These are phyloP conservation scores for Netelia melanura DNA, from an alignment of 2,888 invertebrate species.

Conservation along the genomic window DNA sequence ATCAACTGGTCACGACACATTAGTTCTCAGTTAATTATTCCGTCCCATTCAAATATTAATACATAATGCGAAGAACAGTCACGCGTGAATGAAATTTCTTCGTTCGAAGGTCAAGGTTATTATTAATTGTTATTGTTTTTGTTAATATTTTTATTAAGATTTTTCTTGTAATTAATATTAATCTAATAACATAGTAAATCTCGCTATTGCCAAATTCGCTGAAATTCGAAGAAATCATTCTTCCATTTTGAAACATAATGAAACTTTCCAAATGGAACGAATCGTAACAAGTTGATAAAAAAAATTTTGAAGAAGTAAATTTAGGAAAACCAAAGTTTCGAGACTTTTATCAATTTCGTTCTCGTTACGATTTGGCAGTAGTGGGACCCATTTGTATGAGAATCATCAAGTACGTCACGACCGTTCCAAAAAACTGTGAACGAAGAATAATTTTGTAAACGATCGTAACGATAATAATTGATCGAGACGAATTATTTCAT, in stretches of 20 bases:
- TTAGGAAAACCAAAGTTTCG: neutral
- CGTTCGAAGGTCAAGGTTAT: neutral
- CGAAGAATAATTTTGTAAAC: neutral
- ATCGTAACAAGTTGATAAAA: no score
- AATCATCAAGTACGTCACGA: constrained; percentile 50
- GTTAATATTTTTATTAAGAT: neutral
- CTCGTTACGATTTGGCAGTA: neutral
- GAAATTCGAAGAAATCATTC: no score
- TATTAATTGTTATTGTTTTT: neutral
- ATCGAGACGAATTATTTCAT: neutral
- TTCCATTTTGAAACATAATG: no score
- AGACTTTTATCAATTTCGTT: neutral
- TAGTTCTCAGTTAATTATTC: neutral
- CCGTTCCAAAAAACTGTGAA: constrained; percentile 42
- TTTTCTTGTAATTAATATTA: no score
- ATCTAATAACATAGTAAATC: no score
- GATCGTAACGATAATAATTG: neutral
- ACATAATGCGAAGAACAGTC: neutral
- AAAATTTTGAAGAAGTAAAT: neutral
- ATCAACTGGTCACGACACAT: neutral
- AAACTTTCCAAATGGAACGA: no score
- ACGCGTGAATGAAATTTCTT: neutral
- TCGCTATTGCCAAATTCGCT: no score
- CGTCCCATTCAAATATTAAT: neutral
- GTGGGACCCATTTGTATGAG: constrained; percentile 42